phyloP scores from a whole-genome alignment of 2,888 invertebrate species.

The Terebella lapidaria region DNA sequence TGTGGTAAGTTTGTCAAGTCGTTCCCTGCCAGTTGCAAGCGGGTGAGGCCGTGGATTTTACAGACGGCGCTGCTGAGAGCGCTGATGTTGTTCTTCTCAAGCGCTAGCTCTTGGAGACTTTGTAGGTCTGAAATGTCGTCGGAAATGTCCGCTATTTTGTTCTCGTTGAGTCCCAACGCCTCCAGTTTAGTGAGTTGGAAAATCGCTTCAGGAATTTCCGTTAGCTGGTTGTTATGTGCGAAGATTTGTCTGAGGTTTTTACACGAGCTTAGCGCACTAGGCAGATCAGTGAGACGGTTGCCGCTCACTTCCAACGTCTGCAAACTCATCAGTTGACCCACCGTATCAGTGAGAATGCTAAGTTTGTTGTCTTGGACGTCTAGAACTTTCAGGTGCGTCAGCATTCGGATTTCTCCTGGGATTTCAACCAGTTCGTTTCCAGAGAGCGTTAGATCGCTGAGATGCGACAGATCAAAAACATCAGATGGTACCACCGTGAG shows the following conservation, averaged over 20 bases:
- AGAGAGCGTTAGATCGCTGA: neutral
- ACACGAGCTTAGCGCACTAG: conserved; percentile 31
- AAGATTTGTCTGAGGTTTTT: conserved; percentile 31
- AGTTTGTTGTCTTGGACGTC: conserved; percentile 34
- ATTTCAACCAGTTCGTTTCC: conserved; percentile 4
- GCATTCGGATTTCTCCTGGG: conserved; percentile 8
- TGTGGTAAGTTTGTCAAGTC: conserved; percentile 41
- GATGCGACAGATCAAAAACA: neutral
- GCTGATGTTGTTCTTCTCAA: conserved; percentile 40
- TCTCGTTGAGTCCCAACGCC: conserved; percentile 36
- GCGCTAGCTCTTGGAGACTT: conserved; percentile 34
- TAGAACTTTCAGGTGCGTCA: conserved; percentile 20
- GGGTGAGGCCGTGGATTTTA: conserved; percentile 33
- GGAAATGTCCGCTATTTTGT: conserved; percentile 35
- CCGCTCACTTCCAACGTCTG: conserved; percentile 38
- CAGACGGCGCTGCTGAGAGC: conserved; percentile 41
- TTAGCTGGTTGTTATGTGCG: conserved; percentile 33
- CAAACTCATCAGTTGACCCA: conserved; percentile 30
- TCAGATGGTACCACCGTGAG: neutral
- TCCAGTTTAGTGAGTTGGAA: conserved; percentile 30
- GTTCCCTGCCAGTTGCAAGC: conserved; percentile 43
- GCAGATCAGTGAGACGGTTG: conserved; percentile 36
- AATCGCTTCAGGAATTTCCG: conserved; percentile 33
- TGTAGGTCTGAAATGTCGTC: conserved; percentile 32
- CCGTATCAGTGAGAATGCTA: conserved; percentile 26